phyloP scores from a whole-genome alignment of 2,888 invertebrate genomes.

The Polydrusus pterygomalis region DNA sequence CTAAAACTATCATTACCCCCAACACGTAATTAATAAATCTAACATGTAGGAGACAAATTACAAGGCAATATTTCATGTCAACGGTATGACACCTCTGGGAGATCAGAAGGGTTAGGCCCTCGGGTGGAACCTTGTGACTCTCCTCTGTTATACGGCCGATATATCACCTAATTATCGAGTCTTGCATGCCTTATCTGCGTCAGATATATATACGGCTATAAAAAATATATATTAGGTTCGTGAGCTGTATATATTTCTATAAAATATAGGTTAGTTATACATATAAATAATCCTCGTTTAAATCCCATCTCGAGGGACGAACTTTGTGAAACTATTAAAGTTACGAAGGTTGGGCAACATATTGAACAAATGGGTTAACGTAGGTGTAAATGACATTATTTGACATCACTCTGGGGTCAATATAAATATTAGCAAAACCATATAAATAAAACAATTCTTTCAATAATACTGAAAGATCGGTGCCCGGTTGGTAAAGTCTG shows the following conservation, averaged over 20 bases:
- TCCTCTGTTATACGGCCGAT: slow-evolving; percentile 50
- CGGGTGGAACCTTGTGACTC: slow-evolving; percentile 42
- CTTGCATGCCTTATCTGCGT: slow-evolving; percentile 52
- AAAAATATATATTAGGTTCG: slow-evolving; percentile 30
- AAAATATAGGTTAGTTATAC: slow-evolving; percentile 20
- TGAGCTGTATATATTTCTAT: slow-evolving; percentile 10
- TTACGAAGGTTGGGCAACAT: too few relatives aligned
- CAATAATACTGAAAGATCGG: too few relatives aligned
- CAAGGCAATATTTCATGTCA: slow-evolving; percentile 67
- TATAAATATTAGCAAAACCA: too few relatives aligned
- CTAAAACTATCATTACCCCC: slow-evolving; percentile 31
- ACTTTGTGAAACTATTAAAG: too few relatives aligned
- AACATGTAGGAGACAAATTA: slow-evolving; percentile 66
- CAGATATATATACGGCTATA: slow-evolving; percentile 32
- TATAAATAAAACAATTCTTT: too few relatives aligned
- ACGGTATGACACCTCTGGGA: slow-evolving; percentile 66
- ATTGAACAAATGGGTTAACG: too few relatives aligned
- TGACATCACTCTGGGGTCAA: too few relatives aligned
- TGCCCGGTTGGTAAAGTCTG: too few relatives aligned
- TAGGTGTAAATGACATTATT: too few relatives aligned
- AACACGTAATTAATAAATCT: slow-evolving; percentile 70
- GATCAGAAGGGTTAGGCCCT: slow-evolving; percentile 66
- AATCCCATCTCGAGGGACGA: neutral
- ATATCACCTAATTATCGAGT: slow-evolving; percentile 56
- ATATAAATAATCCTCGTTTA: neutral